Percentiles rank a stretch among this genome's conserved stretches.
phyloP scores from a whole-genome alignment of 2,888 invertebrate genomes.

The Drosophila lacicola region DNA sequence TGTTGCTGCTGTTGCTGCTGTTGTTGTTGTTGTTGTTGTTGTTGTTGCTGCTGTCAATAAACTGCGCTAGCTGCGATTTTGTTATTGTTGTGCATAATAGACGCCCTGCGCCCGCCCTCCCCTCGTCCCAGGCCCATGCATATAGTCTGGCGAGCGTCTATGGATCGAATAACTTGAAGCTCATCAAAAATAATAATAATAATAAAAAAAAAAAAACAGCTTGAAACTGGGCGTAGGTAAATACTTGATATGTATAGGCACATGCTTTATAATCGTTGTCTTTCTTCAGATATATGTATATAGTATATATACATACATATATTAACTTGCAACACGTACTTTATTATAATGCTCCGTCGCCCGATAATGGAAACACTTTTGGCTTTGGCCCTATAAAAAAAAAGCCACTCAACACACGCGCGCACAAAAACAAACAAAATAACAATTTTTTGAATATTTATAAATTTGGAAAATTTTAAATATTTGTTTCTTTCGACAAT shows the following conservation, averaged over 20 bases:
- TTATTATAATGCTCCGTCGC: conserved; percentile 22
- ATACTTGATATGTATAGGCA: not conserved
- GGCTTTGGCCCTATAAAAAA: conserved; percentile 12
- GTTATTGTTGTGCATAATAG: conserved; percentile 42
- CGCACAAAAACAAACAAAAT: conserved; percentile 34
- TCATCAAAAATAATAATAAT: conserved; percentile 2
- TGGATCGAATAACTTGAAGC: not conserved
- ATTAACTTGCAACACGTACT: conserved; percentile 41
- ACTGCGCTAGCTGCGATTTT: conserved; percentile 51
- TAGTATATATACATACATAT: not conserved
- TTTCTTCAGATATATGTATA: not conserved
- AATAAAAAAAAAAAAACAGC: not conserved
- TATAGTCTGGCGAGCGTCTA: not conserved
- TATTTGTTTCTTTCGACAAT: not conserved
- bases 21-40: conserved; percentile 17
- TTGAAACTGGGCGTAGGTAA: not conserved
- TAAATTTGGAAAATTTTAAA: not conserved
- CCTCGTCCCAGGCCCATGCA: not conserved
- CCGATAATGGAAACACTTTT: conserved; percentile 6
- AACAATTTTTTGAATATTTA: conserved; percentile 1
- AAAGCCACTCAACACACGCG: conserved; percentile 12
- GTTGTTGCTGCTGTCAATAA: conserved; percentile 60
- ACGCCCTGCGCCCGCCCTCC: not conserved
- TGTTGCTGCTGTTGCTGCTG: conserved; percentile 36
- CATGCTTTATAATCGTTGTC: not conserved